Evolutionary conservation across 2,797 vertebrate species (phyloP).

Genomic region (Salarias fasciatus): DNA sequence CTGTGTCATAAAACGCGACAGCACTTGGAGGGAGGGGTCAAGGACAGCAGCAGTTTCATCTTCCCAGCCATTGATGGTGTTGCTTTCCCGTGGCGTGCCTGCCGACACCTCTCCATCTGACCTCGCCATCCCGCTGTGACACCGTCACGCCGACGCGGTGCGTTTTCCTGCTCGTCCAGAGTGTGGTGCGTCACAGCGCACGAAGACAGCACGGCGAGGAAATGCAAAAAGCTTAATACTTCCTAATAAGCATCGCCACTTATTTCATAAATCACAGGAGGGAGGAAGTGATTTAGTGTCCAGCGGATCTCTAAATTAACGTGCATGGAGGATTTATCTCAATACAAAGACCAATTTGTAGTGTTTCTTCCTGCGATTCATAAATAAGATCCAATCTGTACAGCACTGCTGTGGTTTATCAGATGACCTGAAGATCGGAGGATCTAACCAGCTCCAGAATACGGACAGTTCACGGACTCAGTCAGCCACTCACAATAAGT

Average conservation of each 20-base stretch:
- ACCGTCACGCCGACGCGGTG: constrained; percentile 29
- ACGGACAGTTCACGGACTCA: constrained; percentile 9
- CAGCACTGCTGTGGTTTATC: constrained; percentile 6
- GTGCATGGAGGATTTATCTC: constrained; percentile 19
- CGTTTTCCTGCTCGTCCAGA: constrained; percentile 30
- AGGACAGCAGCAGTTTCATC: constrained; percentile 62
- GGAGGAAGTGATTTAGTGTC: constrained; percentile 16
- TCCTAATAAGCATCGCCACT: constrained; percentile 13
- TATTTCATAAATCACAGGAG: constrained; percentile 15
- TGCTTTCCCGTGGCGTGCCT: constrained; percentile 54
- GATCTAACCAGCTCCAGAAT: constrained; percentile 15
- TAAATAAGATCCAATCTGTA: constrained; percentile 29
- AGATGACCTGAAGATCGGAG: constrained; percentile 31
- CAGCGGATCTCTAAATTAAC: constrained; percentile 5
- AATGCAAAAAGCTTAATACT: neutral
- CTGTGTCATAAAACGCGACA: constrained; percentile 24
- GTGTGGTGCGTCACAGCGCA: constrained; percentile 8
- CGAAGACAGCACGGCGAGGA: neutral
- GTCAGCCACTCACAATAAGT: neutral
- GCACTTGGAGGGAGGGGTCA: constrained; percentile 33
- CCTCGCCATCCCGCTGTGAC: constrained; percentile 62
- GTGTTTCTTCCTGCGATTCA: constrained; percentile 16
- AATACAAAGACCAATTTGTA: constrained; percentile 15
- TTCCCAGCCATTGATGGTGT: constrained; percentile 58
- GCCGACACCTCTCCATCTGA: constrained; percentile 60